Evolutionary conservation across 2,113 vertebrate genomes (phyloP).

Genomic region (Psilopsiagon aurifrons): DNA sequence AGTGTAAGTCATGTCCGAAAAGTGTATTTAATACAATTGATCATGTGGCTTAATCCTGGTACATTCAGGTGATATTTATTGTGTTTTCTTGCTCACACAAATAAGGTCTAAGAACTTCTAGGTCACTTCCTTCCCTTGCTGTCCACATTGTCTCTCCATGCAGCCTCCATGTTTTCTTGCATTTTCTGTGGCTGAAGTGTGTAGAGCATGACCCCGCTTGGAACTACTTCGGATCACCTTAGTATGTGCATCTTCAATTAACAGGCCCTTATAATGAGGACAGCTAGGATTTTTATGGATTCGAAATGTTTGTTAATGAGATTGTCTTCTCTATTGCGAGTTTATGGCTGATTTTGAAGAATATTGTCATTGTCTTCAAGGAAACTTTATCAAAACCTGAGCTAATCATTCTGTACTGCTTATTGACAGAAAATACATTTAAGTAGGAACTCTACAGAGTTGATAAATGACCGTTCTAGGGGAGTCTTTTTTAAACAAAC

Average conservation of each 20-base stretch:
- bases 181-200: not conserved
- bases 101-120: not conserved
- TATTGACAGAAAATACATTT: not conserved
- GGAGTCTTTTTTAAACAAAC: not conserved
- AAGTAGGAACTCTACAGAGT: not conserved
- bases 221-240: not conserved
- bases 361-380: not conserved
- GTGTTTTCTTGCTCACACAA: not conserved
- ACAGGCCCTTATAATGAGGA: not conserved
- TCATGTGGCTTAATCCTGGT: not conserved
- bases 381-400: not conserved
- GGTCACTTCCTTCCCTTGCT: not conserved
- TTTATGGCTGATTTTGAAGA: not conserved
- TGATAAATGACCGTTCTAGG: not conserved
- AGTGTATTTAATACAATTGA: not conserved
- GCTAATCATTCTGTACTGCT: not conserved
- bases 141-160: not conserved
- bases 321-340: not conserved
- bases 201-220: not conserved
- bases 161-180: not conserved
- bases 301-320: not conserved
- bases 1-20: not conserved
- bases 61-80: not conserved
- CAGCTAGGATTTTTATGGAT: not conserved
- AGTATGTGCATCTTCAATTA: not conserved